phyloP scores from a whole-genome alignment of 2,888 invertebrate species.

The Mylabris sibirica region DNA sequence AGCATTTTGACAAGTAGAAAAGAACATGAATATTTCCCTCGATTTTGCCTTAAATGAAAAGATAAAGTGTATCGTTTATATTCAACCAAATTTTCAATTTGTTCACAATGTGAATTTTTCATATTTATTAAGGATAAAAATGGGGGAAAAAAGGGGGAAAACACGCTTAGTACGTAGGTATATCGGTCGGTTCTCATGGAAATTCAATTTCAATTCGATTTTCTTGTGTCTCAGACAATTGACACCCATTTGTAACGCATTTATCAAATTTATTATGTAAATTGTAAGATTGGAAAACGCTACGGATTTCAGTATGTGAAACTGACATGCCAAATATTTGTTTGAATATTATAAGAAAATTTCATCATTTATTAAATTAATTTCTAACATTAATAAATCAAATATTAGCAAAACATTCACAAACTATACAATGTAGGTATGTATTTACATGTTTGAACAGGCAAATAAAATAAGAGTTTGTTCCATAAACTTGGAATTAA shows the following conservation, averaged over 20 bases:
- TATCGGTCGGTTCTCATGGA: conserved; percentile 3
- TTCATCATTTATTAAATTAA: background rate
- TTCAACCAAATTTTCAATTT: background rate
- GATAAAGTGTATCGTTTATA: conserved; percentile 4
- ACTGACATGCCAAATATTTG: too few species aligned
- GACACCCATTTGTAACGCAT: conserved; percentile 6
- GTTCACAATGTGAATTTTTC: background rate
- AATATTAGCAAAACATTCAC: background rate
- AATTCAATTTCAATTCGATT: conserved; percentile 11
- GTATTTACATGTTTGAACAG: too few species aligned
- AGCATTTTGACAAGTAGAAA: background rate
- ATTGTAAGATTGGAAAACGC: background rate
- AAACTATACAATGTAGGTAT: too few species aligned
- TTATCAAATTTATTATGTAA: background rate
- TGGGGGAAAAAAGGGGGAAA: background rate
- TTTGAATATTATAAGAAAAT: too few species aligned
- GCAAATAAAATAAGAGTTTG: too few species aligned
- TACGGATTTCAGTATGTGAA: too few species aligned
- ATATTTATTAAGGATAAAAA: background rate
- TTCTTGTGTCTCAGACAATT: conserved; percentile 9
- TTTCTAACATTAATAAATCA: background rate
- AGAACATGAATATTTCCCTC: background rate
- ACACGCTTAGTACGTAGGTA: background rate
- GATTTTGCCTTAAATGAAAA: background rate
- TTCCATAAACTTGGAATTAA: background rate